phyloP scores from a whole-genome alignment of 2,113 vertebrate genomes.

The Calonectris borealis region DNA sequence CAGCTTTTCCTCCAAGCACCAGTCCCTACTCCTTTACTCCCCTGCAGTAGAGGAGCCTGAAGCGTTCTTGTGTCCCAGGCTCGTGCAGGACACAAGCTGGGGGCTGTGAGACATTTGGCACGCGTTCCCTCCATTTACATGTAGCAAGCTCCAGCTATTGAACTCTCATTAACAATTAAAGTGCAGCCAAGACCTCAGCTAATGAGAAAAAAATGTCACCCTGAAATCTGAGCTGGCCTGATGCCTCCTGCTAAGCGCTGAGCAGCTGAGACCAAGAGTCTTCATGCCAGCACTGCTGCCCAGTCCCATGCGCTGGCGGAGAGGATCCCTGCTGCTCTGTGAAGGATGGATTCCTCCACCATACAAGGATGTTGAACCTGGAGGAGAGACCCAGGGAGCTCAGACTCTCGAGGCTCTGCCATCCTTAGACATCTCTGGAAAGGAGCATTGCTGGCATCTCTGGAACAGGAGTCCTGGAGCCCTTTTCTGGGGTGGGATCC shows the following conservation, averaged over 20 bases:
- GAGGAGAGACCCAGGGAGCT: background rate
- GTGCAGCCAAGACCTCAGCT: background rate
- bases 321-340: background rate
- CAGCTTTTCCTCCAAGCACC: background rate
- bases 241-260: background rate
- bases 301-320: accelerated
- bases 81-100: background rate
- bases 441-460: background rate
- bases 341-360: background rate
- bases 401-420: background rate
- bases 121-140: background rate
- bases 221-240: background rate
- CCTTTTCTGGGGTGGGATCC: accelerated
- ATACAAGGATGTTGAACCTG: background rate
- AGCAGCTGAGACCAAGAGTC: background rate
- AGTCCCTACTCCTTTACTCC: background rate
- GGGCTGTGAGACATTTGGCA: background rate
- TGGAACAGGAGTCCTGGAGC: background rate
- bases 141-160: background rate
- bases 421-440: background rate
- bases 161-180: background rate
- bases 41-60: background rate
- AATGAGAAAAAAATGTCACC: background rate
- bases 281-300: background rate
- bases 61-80: background rate